phyloP scores from a whole-genome alignment of 2,888 invertebrate genomes.

The Melolontha melolontha region DNA sequence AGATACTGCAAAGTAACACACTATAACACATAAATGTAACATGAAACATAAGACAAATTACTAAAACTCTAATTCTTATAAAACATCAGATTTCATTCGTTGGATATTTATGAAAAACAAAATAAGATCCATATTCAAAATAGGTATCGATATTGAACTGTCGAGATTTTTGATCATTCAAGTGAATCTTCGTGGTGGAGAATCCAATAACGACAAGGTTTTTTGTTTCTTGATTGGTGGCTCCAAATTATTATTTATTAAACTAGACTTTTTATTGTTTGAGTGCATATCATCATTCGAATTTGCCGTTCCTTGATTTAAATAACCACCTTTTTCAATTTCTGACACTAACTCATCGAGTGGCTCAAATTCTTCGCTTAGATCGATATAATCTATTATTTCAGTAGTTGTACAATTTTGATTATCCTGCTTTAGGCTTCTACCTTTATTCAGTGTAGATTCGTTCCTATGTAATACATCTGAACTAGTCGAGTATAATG shows the following conservation, averaged over 20 bases:
- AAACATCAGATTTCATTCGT: no score
- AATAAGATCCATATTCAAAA: no score
- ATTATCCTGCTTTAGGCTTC: not conserved
- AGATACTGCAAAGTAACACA: no score
- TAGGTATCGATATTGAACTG: no score
- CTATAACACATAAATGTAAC: no score
- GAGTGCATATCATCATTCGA: not conserved
- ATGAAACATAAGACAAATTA: no score
- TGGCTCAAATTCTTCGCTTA: not conserved
- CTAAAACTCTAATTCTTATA: no score
- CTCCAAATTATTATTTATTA: conserved; percentile 3
- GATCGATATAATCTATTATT: not conserved
- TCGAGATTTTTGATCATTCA: not conserved
- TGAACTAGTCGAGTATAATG: not conserved
- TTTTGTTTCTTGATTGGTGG: conserved; percentile 36
- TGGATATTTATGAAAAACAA: no score
- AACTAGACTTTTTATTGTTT: not conserved
- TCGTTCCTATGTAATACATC: no score
- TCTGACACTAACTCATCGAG: conserved; percentile 35
- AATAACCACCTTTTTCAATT: conserved; percentile 35
- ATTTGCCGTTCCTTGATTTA: not conserved
- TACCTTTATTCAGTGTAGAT: not conserved
- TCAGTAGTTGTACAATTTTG: not conserved
- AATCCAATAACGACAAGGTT: conserved; percentile 25
- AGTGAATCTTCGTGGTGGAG: conserved; percentile 13